Evolutionary conservation across 2,888 invertebrate species (phyloP).

Genomic region (Labia minor): DNA sequence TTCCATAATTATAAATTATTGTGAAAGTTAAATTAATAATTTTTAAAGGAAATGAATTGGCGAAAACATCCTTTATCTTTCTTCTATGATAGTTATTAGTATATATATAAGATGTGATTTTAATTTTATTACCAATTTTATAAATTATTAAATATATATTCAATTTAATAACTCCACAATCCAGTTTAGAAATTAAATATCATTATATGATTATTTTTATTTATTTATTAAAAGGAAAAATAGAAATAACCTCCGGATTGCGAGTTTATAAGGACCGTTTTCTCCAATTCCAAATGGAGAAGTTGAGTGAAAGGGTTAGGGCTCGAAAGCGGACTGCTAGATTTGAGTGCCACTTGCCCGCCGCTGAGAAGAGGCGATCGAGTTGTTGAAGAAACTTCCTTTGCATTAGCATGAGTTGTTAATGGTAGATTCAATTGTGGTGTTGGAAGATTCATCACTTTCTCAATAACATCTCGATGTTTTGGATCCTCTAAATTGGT

Average conservation of each 20-base stretch:
- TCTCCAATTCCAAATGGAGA: constrained; percentile 25
- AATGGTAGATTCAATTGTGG: not conserved
- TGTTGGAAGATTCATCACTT: constrained; percentile 17
- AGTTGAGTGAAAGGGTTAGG: constrained; percentile 23
- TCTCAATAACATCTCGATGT: constrained; percentile 17
- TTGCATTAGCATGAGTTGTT: not conserved
- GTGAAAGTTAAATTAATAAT: too few relatives aligned
- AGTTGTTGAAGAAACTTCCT: not conserved
- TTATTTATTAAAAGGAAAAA: too few relatives aligned
- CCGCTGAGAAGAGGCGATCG: not conserved
- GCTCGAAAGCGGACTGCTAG: not conserved
- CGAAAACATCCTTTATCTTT: not conserved
- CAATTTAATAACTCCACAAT: too few relatives aligned
- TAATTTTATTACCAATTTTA: too few relatives aligned
- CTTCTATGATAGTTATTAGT: not conserved
- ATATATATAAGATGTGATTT: not conserved
- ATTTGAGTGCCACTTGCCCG: constrained; percentile 20
- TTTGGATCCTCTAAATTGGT: constrained; percentile 13
- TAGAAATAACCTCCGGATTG: constrained; percentile 17
- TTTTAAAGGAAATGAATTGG: not conserved
- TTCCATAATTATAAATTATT: too few relatives aligned
- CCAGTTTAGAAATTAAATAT: too few relatives aligned
- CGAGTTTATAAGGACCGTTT: constrained; percentile 26
- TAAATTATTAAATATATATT: too few relatives aligned
- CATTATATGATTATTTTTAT: too few relatives aligned